Percentiles rank a stretch among this genome's conserved stretches.
These are phyloP conservation scores for Axis porcinus DNA, from an alignment of 2,113 vertebrate species.

Conservation along the genomic window DNA sequence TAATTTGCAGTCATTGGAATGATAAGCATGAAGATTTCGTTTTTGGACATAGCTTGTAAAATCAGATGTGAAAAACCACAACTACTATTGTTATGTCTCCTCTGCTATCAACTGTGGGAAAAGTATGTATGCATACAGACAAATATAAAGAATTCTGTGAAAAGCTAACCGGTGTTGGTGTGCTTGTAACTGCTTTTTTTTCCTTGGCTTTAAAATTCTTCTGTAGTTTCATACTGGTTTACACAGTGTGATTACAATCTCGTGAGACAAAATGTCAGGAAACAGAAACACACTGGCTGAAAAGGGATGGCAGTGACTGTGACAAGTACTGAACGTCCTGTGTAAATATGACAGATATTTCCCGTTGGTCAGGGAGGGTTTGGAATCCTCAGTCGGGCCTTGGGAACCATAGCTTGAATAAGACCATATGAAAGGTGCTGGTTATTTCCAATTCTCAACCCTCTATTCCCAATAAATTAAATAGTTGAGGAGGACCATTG, in stretches of 20 bases:
- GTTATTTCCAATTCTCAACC: neutral
- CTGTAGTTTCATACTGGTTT: neutral
- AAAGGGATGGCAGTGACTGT: neutral
- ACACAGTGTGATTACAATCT: accelerated
- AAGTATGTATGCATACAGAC: neutral
- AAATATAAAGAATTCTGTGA: neutral
- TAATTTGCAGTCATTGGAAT: neutral
- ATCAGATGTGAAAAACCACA: neutral
- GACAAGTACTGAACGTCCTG: neutral
- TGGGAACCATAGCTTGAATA: neutral
- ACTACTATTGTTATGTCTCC: neutral
- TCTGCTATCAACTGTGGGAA: neutral
- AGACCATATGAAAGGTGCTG: neutral
- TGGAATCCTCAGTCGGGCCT: neutral
- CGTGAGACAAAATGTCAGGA: neutral
- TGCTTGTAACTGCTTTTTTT: neutral
- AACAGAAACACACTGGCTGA: neutral
- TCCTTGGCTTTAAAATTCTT: neutral
- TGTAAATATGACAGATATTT: neutral
- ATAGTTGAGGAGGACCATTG: neutral
- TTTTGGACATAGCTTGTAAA: neutral
- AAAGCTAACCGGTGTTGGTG: neutral
- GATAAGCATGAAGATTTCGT: neutral
- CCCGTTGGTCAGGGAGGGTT: neutral
- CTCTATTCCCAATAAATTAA: neutral